Percentiles rank a stretch among this genome's conserved stretches.
Conservation (phyloP, 2,113 vertebrate genomes). For the Callorhinus ursinus region DNA sequence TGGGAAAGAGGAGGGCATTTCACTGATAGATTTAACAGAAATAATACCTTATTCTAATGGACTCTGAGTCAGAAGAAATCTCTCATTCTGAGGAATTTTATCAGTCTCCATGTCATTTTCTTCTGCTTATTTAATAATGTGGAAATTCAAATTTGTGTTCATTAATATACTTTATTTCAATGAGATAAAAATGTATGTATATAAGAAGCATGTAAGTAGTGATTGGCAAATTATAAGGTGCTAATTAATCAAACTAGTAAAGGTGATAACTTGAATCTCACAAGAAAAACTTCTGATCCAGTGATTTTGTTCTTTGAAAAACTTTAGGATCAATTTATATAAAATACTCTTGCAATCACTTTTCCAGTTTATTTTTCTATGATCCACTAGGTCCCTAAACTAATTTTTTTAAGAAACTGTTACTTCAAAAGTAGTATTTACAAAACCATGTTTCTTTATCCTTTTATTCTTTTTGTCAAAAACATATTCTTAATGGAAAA, state of each 20-base stretch:
- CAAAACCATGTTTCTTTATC: not conserved
- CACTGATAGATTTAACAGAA: not conserved
- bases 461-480: not conserved
- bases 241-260: not conserved
- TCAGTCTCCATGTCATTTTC: not conserved
- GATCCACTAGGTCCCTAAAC: not conserved
- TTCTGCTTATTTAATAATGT: not conserved
- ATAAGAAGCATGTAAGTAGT: not conserved
- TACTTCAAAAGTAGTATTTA: not conserved
- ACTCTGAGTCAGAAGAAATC: not conserved
- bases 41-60: not conserved
- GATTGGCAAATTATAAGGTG: not conserved
- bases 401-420: not conserved
- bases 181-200: not conserved
- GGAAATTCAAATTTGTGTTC: not conserved
- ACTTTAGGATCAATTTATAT: not conserved
- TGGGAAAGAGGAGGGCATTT: not conserved
- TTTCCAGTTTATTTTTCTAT: not conserved
- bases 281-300: not conserved
- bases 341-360: not conserved
- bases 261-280: not conserved
- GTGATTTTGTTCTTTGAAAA: not conserved
- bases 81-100: not conserved
- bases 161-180: not conserved
- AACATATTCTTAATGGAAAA: not conserved